Evolutionary conservation across 2,113 vertebrate genomes (phyloP), one percentile per base, ranked within the genome.

Genomic region (Nibea albiflora): DNA sequence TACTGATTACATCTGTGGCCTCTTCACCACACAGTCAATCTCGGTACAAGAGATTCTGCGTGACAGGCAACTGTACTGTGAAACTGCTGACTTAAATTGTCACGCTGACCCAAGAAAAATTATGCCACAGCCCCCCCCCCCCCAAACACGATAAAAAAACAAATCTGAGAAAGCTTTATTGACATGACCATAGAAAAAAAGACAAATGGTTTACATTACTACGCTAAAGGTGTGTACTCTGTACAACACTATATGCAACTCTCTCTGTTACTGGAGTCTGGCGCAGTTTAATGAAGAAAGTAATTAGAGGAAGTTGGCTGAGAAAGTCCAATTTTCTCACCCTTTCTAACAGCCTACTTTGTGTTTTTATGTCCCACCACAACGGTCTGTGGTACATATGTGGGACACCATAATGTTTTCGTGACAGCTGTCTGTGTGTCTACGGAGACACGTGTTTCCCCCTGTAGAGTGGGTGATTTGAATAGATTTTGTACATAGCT

Each of bases 1-100:
- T 87, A 89, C 78, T 84, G 88, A 91, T 91, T 87, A 80, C 64
- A 72, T 71, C 62, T 71, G 67, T 75, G 65, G 65, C 81, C 63
- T 85, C 77, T 88, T 77, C 58, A 70, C 47, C 14, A 24, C 69
- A 53, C n/a, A 42, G 56, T 67, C 72, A 61, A 61, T 78, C 28
- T 73, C 16, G 11, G 28, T 28, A 54, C 46, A 47, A 50, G 57
- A 73, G 49, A 85, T 58, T 82, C 42, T 61, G 24, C 0, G 3
- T 3, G 26, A 62, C 28, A 44, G 47, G 10, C 31, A 4, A 26
- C 15, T 24, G 7, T 24, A 16, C 31, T 53, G 12, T 22, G 26
- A 53, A 64, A 63, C 31, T 53, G 31, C 61, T 63, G 72, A 74
- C 47, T 42, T 39, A 75, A 81, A 62, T 66, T 70, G 76, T 90